Conservation (phyloP, 2,888 invertebrate species). For the Chloromyia formosa region DNA sequence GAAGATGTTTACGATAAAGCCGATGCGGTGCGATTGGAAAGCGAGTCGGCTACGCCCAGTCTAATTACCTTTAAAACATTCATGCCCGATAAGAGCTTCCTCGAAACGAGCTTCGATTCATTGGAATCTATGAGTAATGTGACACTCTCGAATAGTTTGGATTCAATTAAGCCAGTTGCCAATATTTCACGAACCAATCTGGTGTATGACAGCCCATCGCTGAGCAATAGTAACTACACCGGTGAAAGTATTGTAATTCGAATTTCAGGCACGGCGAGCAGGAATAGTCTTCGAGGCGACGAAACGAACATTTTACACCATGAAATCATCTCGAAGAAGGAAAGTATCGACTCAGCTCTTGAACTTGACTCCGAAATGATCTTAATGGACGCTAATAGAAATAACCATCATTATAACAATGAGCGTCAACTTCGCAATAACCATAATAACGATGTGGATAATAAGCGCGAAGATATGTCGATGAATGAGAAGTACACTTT, state of each 20-base stretch:
- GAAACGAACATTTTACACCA: slow-evolving; percentile 13
- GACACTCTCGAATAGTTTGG: slow-evolving; percentile 38
- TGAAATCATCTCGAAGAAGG: slow-evolving; percentile 46
- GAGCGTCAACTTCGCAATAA: slow-evolving; percentile 3
- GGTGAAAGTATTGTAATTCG: slow-evolving; percentile 54
- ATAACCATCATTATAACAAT: slow-evolving; percentile 18
- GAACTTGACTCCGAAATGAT: slow-evolving; percentile 45
- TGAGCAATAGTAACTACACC: slow-evolving; percentile 45
- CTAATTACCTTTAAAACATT: slow-evolving; percentile 54
- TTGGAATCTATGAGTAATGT: slow-evolving; percentile 45
- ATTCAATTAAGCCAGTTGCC: slow-evolving; percentile 26
- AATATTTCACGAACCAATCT: slow-evolving; percentile 53
- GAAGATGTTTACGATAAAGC: slow-evolving; percentile 53
- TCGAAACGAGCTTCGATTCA: slow-evolving; percentile 54
- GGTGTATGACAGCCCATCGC: slow-evolving; percentile 51
- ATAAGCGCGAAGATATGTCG: slow-evolving; percentile 47
- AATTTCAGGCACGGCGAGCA: slow-evolving; percentile 49
- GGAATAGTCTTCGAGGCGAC: background rate
- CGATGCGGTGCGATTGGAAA: slow-evolving; percentile 51
- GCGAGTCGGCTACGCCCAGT: slow-evolving; percentile 44
- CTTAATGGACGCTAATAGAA: background rate
- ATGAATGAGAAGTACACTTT: slow-evolving; percentile 54
- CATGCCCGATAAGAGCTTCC: slow-evolving; percentile 50
- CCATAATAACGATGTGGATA: background rate
- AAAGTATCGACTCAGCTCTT: slow-evolving; percentile 48